A percentile compares a stretch with the other conserved stretches of the same genome.
Conservation (phyloP, 2,113 vertebrate species). For the Paramisgurnus dabryanus region DNA sequence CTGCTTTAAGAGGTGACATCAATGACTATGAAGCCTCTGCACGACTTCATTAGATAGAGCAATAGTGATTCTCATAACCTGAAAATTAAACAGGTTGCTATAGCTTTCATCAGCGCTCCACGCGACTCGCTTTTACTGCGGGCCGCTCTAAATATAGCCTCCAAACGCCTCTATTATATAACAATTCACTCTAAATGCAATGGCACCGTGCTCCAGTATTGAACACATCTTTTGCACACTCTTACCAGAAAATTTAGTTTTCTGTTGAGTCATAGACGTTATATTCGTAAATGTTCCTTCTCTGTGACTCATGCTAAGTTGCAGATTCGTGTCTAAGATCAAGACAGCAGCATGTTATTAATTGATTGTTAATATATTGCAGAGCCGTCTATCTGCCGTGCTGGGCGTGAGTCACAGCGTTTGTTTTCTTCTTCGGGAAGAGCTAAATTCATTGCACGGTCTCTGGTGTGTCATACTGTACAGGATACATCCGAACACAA, state of each 20-base stretch:
- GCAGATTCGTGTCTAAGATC: neutral
- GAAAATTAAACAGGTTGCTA: conserved; percentile 35
- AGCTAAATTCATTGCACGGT: conserved; percentile 36
- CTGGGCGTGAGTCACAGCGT: conserved; percentile 24
- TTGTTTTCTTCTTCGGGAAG: conserved; percentile 24
- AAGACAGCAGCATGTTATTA: conserved; percentile 27
- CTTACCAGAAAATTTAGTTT: neutral
- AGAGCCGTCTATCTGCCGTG: conserved; percentile 24
- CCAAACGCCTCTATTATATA: conserved; percentile 41
- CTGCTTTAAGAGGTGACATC: neutral
- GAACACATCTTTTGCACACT: neutral
- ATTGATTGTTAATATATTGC: conserved; percentile 14
- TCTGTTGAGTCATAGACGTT: conserved; percentile 22
- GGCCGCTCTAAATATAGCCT: conserved; percentile 49
- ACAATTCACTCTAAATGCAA: conserved; percentile 31
- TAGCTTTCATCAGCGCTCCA: conserved; percentile 19
- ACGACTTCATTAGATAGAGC: conserved; percentile 27
- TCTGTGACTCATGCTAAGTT: conserved; percentile 10
- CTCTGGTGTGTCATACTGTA: conserved; percentile 23
- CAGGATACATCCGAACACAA: conserved; percentile 27
- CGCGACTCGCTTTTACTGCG: neutral
- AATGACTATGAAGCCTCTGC: neutral
- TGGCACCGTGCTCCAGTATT: conserved; percentile 20
- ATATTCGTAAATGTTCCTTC: neutral
- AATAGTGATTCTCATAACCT: conserved; percentile 14